These are phyloP conservation scores for Pagrus major DNA, from an alignment of 2,113 vertebrate genomes.

Conservation along the genomic window DNA sequence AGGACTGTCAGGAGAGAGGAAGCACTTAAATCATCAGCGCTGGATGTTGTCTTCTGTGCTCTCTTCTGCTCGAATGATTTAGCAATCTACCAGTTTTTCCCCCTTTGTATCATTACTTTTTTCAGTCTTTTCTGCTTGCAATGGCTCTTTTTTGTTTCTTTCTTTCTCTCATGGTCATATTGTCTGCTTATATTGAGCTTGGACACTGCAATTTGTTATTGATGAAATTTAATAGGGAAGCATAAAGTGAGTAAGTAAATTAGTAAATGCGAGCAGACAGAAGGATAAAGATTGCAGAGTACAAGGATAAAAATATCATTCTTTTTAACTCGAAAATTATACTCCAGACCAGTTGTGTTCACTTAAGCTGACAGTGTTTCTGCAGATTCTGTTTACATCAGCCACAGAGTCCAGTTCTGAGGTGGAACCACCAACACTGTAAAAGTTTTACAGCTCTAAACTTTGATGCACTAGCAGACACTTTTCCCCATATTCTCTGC, in stretches of 20 bases:
- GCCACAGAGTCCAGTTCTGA: neutral
- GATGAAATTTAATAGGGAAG: neutral
- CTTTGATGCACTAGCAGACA: neutral
- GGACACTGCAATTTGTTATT: neutral
- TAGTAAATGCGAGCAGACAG: neutral
- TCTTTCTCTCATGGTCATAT: neutral
- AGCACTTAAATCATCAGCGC: constrained; percentile 35
- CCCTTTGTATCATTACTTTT: neutral
- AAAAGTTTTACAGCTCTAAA: neutral
- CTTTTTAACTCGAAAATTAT: neutral
- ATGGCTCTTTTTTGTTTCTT: too few relatives aligned
- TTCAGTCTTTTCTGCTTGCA: too few relatives aligned
- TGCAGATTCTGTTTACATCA: neutral
- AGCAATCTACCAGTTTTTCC: neutral
- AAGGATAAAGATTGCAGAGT: neutral
- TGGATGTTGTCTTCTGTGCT: neutral
- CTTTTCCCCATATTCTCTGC: neutral
- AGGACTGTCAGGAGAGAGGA: neutral
- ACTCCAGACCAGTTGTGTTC: neutral
- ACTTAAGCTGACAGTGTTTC: neutral
- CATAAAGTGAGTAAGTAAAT: too few relatives aligned
- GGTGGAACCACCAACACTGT: neutral
- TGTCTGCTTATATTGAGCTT: neutral
- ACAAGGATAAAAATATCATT: neutral
- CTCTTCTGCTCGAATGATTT: neutral